Evolutionary conservation across 2,113 vertebrate species (phyloP).

Genomic region (Hypanus sabinus): DNA sequence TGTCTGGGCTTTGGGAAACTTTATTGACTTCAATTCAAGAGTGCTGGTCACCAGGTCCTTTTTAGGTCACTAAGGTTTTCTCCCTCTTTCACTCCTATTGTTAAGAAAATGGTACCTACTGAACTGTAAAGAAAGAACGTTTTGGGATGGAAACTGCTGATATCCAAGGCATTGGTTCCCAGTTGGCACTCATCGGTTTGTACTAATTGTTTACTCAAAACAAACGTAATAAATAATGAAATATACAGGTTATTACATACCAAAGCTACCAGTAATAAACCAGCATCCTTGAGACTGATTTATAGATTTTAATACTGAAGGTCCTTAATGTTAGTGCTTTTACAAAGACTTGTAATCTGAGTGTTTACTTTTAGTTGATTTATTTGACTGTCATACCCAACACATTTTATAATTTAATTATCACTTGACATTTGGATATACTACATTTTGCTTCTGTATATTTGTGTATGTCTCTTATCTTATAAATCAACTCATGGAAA

Average conservation of each 20-base stretch:
- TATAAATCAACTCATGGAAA: not conserved
- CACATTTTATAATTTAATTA: not conserved
- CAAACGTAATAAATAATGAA: not conserved
- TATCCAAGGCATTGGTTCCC: not conserved
- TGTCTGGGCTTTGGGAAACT: too few species aligned
- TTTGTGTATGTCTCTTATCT: not conserved
- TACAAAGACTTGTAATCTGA: not conserved
- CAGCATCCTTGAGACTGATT: not conserved
- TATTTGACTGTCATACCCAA: not conserved
- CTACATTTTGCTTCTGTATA: not conserved
- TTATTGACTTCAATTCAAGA: too few species aligned
- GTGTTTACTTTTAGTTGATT: not conserved
- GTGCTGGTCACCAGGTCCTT: too few species aligned
- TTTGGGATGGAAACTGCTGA: not conserved
- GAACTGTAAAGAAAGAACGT: not conserved
- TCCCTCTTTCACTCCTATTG: too few species aligned
- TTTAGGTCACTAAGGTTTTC: too few species aligned
- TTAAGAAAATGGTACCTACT: not conserved
- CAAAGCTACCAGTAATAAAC: not conserved
- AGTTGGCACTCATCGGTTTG: not conserved
- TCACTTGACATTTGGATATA: not conserved
- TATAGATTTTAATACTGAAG: not conserved
- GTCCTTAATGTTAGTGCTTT: not conserved
- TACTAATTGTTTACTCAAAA: not conserved
- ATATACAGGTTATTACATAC: conserved; percentile 20